Evolutionary conservation across 2,888 invertebrate species (phyloP), one percentile per base, ranked within the genome.

Genomic region (Drosophila greeni): DNA sequence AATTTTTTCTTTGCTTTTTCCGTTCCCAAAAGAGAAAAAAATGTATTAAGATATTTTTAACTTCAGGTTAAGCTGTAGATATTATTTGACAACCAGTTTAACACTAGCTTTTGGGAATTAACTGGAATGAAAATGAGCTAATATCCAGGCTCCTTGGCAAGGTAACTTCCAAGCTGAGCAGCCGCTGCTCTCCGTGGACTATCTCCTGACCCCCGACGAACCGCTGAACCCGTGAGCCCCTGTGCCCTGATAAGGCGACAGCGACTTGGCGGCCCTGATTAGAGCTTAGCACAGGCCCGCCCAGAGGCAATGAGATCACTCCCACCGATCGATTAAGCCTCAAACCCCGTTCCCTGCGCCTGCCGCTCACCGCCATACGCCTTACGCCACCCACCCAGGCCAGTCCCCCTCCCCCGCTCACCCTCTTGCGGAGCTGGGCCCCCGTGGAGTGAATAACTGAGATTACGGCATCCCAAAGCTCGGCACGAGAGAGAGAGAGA

Each of bases 401-500:
- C n/a, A 23, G 24, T 16, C 24, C 58, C 11, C 23, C 34, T 9
- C 6, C 26, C 18, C 6, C 33, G 7, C 48, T 11, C 33, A 6
- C 23, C 23, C n/a, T 7, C 33, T 20, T 20, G 2, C 20, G 45
- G 20, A 47, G 45, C 45, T 47, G 29, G 9, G 45, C 31, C 49
- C 40, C 26, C 33, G 26, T 29, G 60, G 49, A 42, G 49, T 42
- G 18, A 34, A 26, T 59, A 39, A 23, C 61, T 36, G 40, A 61
- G 61, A 61, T 61, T 61, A 61, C 61, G 61, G 62, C 52, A 62
- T 61, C 43, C 24, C 52, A 43, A 62, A 52, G 62, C 52, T 62
- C 31, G 23, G 12, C 9, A n/a, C 20, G 43, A 24, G 12, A 45
- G 37, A 45, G 24, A 39, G 45, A 37, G 37, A 36, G 18, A 36